Conservation (phyloP, 2,888 invertebrate genomes). For the Apodemia duryi region DNA sequence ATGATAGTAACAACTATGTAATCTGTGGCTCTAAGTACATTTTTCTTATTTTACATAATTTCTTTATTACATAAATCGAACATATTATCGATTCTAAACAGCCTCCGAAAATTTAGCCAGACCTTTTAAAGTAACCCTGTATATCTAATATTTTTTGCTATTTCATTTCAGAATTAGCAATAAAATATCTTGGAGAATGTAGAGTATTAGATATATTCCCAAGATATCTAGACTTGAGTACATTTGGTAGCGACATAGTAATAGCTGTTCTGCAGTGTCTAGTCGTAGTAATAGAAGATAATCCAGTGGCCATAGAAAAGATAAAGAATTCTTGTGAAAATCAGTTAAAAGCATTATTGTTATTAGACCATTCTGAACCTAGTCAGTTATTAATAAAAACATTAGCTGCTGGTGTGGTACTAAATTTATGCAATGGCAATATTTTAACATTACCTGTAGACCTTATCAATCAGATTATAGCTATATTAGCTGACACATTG, state of each 20-base stretch:
- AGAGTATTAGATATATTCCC: slow-evolving; percentile 80
- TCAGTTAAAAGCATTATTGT: slow-evolving; percentile 59
- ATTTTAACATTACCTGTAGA: slow-evolving; percentile 58
- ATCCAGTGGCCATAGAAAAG: slow-evolving; percentile 75
- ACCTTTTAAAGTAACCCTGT: no score
- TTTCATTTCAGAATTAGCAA: slow-evolving; percentile 71
- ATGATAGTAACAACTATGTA: no score
- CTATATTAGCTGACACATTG: slow-evolving; percentile 72
- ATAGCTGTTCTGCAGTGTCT: slow-evolving; percentile 82
- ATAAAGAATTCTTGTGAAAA: slow-evolving; percentile 71
- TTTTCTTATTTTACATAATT: no score
- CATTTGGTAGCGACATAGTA: slow-evolving; percentile 78
- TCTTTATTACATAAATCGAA: no score
- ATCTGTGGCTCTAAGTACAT: no score
- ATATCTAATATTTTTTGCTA: no score
- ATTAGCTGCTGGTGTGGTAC: slow-evolving; percentile 78
- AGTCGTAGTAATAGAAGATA: slow-evolving; percentile 85
- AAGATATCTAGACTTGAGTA: slow-evolving; percentile 77
- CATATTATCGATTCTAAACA: no score
- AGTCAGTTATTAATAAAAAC: slow-evolving; percentile 72
- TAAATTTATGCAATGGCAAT: slow-evolving; percentile 72
- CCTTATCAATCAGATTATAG: slow-evolving; percentile 69
- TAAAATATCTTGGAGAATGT: slow-evolving; percentile 82
- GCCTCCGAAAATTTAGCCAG: no score
- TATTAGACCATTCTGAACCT: slow-evolving; percentile 58